These are phyloP conservation scores for Engystomops pustulosus DNA, from an alignment of 2,113 vertebrate genomes.

Conservation along the genomic window DNA sequence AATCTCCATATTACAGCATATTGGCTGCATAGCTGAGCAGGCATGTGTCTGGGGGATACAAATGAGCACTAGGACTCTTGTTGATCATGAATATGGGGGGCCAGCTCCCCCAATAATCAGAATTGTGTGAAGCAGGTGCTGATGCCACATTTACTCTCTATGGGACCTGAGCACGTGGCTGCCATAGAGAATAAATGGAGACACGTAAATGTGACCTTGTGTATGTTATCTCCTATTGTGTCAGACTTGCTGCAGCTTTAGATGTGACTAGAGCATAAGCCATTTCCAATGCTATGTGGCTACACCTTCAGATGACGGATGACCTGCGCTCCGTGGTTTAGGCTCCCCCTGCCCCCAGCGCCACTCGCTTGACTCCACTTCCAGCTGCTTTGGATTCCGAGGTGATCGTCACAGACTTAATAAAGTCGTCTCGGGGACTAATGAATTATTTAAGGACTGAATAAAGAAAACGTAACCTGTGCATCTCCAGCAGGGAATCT, in stretches of 20 bases:
- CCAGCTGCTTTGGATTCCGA: constrained; percentile 69
- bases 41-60: too few relatives aligned
- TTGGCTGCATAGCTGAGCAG: too few relatives aligned
- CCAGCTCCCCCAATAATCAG: too few relatives aligned
- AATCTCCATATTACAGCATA: too few relatives aligned
- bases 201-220: too few relatives aligned
- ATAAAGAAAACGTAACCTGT: constrained; percentile 75
- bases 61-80: too few relatives aligned
- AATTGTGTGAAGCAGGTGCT: too few relatives aligned
- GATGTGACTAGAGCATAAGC: neutral
- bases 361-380: constrained; percentile 65
- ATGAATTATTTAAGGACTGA: constrained; percentile 77
- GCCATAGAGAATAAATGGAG: too few relatives aligned
- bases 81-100: too few relatives aligned
- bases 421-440: constrained; percentile 73
- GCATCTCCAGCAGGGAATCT: constrained; percentile 74
- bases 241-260: neutral
- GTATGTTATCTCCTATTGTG: too few relatives aligned
- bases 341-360: constrained; percentile 60
- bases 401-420: constrained; percentile 69
- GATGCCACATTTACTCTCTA: too few relatives aligned
- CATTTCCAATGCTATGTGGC: neutral
- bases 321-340: constrained; percentile 17
- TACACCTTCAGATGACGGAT: neutral
- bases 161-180: too few relatives aligned